A percentile compares a stretch with the other conserved stretches of the same genome.
Evolutionary conservation across 2,797 vertebrate genomes (phyloP).

Genomic region (Vespertilio murinus): DNA sequence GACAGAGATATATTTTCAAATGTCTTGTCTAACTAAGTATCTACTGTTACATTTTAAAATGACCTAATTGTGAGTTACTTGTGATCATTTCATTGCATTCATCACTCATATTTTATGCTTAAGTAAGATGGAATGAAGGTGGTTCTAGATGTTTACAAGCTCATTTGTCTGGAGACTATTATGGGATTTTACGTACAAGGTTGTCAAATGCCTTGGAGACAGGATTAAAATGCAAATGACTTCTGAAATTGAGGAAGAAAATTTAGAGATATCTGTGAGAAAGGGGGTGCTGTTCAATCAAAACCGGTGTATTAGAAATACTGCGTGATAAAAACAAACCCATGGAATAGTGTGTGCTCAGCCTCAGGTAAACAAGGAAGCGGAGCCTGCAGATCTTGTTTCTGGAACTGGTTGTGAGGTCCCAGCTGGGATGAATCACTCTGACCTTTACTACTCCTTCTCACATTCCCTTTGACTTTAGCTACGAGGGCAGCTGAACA

Average conservation of each 20-base stretch:
- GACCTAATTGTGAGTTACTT: background rate
- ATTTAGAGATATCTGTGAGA: background rate
- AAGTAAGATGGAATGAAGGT: background rate
- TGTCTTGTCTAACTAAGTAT: background rate
- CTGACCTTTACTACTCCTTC: background rate
- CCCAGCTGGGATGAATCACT: background rate
- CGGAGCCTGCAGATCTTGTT: background rate
- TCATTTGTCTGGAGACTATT: background rate
- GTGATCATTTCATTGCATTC: background rate
- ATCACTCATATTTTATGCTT: background rate
- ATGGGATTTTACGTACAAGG: background rate
- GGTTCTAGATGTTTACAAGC: background rate
- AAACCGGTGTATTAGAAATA: background rate
- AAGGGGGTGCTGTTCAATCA: background rate
- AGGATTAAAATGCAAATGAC: slow-evolving; percentile 22
- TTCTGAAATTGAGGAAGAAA: background rate
- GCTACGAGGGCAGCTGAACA: background rate
- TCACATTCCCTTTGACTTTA: background rate
- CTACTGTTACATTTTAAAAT: background rate
- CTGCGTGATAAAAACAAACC: background rate
- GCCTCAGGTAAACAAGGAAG: background rate
- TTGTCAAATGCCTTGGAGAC: background rate
- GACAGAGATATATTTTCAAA: background rate
- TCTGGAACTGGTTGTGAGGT: background rate
- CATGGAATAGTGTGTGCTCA: background rate